Evolutionary conservation across 1,140 invertebrate genomes (phyloP).

Genomic region (Chymomyza costata): DNA sequence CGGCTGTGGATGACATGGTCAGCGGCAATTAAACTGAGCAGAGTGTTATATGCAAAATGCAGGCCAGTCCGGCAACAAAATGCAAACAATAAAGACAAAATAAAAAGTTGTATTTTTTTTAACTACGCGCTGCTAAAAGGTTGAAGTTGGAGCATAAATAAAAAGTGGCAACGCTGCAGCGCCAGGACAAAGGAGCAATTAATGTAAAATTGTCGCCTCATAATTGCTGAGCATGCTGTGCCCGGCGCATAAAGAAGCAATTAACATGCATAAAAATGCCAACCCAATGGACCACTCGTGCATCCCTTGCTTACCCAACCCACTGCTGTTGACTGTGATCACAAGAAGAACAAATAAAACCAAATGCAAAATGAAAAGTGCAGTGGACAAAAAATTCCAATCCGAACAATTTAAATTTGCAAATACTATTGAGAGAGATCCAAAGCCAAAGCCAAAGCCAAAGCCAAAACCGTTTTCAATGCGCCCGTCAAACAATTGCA

Average conservation of each 20-base stretch:
- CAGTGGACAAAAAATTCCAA: constrained; percentile 36
- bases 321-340: too few species aligned
- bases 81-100: constrained; percentile 25
- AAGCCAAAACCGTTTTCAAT: constrained; percentile 29
- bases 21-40: constrained; percentile 55
- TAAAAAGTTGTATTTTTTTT: too few species aligned
- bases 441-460: constrained; percentile 21
- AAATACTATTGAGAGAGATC: too few species aligned
- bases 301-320: too few species aligned
- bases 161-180: constrained; percentile 23
- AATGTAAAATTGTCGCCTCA: constrained; percentile 61
- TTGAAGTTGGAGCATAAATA: too few species aligned
- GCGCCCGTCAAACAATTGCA: constrained; percentile 63
- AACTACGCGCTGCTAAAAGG: too few species aligned
- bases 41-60: background rate
- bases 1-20: constrained; percentile 27
- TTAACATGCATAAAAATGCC: constrained; percentile 73
- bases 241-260: constrained; percentile 62
- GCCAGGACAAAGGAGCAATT: constrained; percentile 63
- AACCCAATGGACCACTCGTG: too few species aligned
- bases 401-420: too few species aligned
- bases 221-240: constrained; percentile 63
- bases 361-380: constrained; percentile 27
- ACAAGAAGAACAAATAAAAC: constrained; percentile 19
- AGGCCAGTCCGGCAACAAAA: constrained; percentile 28